A percentile compares a stretch with the other conserved stretches of the same genome.
These are phyloP conservation scores for Trididemnum nubilum DNA, from an alignment of 23 tunicate genomes.

Conservation along the genomic window DNA sequence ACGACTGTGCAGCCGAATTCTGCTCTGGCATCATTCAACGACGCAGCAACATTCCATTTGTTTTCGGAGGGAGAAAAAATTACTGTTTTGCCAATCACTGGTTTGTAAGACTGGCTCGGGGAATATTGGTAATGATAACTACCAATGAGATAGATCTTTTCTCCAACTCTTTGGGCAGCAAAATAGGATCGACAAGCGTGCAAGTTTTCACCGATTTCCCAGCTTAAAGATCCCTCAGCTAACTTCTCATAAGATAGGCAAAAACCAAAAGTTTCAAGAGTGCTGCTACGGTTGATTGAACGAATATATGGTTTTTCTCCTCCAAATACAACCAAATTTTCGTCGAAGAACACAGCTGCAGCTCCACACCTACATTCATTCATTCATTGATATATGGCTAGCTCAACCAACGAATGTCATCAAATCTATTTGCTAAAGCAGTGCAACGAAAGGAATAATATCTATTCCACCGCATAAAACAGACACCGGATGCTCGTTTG, in stretches of 20 bases:
- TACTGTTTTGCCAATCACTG: neutral
- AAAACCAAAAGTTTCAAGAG: neutral
- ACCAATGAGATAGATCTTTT: conserved; percentile 4
- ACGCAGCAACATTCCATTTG: neutral
- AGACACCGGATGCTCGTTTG: neutral
- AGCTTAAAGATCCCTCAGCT: neutral
- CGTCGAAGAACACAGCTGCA: neutral
- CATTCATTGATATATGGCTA: neutral
- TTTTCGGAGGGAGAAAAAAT: neutral
- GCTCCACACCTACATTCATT: conserved; percentile 5
- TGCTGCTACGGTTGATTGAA: neutral
- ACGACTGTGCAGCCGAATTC: neutral
- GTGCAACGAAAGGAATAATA: neutral
- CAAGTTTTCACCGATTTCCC: neutral
- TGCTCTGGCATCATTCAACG: neutral
- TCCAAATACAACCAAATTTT: conserved; percentile 2
- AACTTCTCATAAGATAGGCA: neutral
- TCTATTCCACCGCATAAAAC: neutral
- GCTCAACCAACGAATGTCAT: neutral
- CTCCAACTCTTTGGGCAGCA: neutral
- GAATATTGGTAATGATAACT: neutral
- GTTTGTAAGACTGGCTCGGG: neutral
- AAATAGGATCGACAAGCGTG: neutral
- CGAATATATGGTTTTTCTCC: neutral
- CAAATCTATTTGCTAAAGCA: neutral